Conservation (phyloP, 1,140 invertebrate genomes). For the Lutraria rhynchaena region DNA sequence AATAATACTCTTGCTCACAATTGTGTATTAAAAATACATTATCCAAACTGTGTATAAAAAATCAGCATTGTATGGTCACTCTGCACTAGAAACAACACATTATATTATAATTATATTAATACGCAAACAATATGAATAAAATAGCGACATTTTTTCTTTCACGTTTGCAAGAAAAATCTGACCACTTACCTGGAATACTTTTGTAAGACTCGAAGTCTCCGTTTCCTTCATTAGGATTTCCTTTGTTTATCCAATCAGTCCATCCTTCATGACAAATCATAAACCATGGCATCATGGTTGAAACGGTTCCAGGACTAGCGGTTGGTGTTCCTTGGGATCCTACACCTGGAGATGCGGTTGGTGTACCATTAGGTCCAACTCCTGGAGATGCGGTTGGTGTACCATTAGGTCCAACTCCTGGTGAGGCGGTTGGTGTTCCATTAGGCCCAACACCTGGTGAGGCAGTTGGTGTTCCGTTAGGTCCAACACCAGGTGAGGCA, state of each 20-base stretch:
- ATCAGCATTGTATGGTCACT: too few relatives aligned
- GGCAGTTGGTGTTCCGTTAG: neutral
- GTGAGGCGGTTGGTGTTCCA: conserved; percentile 15
- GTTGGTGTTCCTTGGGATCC: conserved; percentile 13
- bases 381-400: conserved; percentile 43
- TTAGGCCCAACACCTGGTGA: conserved; percentile 14
- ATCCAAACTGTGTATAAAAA: too few relatives aligned
- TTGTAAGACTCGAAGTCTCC: conserved; percentile 77
- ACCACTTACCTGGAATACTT: conserved; percentile 57
- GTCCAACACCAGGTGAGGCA: neutral
- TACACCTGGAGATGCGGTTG: conserved; percentile 11
- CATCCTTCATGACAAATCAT: conserved; percentile 75
- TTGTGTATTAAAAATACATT: too few relatives aligned
- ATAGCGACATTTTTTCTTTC: too few relatives aligned
- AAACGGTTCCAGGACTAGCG: neutral
- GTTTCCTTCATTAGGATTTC: conserved; percentile 67
- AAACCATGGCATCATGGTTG: conserved; percentile 16
- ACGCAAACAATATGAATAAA: too few relatives aligned
- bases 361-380: neutral
- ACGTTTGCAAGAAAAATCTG: neutral
- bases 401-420: conserved; percentile 1
- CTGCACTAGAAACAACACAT: too few relatives aligned
- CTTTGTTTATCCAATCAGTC: conserved; percentile 80
- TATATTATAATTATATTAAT: too few relatives aligned
- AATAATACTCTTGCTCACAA: too few relatives aligned